Conservation (phyloP, 2,888 invertebrate species). For the Latrodectus hesperus region DNA sequence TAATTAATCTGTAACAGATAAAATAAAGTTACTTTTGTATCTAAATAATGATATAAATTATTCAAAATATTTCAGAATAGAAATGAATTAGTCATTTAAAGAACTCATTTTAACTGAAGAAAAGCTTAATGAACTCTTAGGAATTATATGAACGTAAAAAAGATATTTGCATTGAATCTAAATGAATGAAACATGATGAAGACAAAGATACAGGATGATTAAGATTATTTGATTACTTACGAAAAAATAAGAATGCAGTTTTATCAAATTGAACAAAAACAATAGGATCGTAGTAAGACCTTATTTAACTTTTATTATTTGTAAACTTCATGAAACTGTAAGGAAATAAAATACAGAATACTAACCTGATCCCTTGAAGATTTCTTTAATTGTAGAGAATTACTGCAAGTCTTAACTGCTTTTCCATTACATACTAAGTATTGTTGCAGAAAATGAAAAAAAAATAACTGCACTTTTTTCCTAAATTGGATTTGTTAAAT, state of each 20-base stretch:
- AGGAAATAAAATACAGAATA: background rate
- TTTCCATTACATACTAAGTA: constrained; percentile 41
- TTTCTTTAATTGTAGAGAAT: constrained; percentile 56
- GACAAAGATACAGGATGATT: too few relatives aligned
- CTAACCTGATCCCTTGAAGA: constrained; percentile 21
- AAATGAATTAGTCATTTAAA: too few relatives aligned
- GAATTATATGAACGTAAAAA: too few relatives aligned
- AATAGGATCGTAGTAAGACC: background rate
- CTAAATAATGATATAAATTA: too few relatives aligned
- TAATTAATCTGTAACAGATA: too few relatives aligned
- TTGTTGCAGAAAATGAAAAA: constrained; percentile 5
- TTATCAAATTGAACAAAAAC: constrained; percentile 38
- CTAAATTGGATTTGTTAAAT: constrained; percentile 29
- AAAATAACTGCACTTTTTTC: background rate
- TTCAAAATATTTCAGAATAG: too few relatives aligned
- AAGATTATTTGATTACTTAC: background rate
- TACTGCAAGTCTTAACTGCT: constrained; percentile 29
- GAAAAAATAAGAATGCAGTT: background rate
- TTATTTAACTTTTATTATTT: constrained; percentile 46
- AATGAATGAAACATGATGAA: too few relatives aligned
- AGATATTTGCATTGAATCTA: too few relatives aligned
- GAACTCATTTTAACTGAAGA: too few relatives aligned
- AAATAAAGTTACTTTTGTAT: too few relatives aligned
- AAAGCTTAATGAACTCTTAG: too few relatives aligned
- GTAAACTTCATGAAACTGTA: constrained; percentile 28